A percentile compares a stretch with the other conserved stretches of the same genome.
These are phyloP conservation scores for Oryzias melastigma DNA, from an alignment of 2,113 vertebrate genomes.

Conservation along the genomic window DNA sequence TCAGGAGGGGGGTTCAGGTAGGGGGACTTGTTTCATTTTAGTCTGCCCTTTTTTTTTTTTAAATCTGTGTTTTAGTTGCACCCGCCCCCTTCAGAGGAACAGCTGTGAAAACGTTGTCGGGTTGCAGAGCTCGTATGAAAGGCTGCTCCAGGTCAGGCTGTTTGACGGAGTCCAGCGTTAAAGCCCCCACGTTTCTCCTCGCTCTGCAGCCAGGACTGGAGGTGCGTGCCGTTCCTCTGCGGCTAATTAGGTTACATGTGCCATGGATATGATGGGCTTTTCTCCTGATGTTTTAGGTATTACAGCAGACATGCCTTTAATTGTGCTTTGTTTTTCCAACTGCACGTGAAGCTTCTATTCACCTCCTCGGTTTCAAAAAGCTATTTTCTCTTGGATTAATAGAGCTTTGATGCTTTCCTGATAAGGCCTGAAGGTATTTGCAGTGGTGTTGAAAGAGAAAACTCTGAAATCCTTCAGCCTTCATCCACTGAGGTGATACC, in stretches of 20 bases:
- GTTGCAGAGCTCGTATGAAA: conserved; percentile 78
- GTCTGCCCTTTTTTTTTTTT: conserved; percentile 25
- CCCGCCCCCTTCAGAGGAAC: conserved; percentile 84
- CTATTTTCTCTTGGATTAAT: conserved; percentile 50
- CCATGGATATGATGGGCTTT: conserved; percentile 67
- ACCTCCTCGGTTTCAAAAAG: conserved; percentile 40
- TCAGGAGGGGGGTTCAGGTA: background rate
- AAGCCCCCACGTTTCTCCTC: conserved; percentile 55
- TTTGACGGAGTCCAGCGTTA: conserved; percentile 57
- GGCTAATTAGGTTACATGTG: conserved; percentile 70
- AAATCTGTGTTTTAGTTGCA: conserved; percentile 69
- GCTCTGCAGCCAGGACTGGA: conserved; percentile 43
- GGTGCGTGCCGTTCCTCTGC: conserved; percentile 59
- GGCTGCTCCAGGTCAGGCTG: conserved; percentile 69
- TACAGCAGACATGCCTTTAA: conserved; percentile 55
- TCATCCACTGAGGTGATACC: conserved; percentile 48
- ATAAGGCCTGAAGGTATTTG: conserved; percentile 58
- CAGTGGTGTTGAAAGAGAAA: conserved; percentile 67
- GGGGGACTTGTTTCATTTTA: conserved; percentile 35
- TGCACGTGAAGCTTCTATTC: conserved; percentile 51
- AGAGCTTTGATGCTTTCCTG: conserved; percentile 30
- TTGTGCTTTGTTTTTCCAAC: conserved; percentile 65
- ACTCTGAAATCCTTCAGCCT: conserved; percentile 57
- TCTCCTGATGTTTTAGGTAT: conserved; percentile 61
- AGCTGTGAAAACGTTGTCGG: conserved; percentile 83